These are phyloP conservation scores for Sicus ferrugineus DNA, from an alignment of 2,888 invertebrate species.

Conservation along the genomic window DNA sequence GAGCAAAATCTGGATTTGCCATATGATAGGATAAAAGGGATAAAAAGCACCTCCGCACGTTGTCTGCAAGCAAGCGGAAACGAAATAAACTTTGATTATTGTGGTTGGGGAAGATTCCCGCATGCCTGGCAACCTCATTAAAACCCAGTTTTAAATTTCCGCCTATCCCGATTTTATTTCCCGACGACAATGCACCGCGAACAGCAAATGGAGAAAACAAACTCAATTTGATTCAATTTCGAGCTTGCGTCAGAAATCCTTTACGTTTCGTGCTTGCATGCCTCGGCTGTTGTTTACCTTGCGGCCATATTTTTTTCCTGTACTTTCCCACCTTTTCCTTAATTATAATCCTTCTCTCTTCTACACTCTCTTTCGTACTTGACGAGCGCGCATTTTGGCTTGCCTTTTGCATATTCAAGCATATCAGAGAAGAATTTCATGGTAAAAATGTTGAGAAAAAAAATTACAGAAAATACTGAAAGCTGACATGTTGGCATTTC, in stretches of 20 bases:
- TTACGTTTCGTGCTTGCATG: neutral
- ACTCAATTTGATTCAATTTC: conserved; percentile 19
- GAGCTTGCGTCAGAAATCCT: conserved; percentile 9
- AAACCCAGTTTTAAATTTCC: conserved; percentile 22
- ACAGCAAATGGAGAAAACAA: neutral
- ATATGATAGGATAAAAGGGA: neutral
- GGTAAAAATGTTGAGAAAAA: neutral
- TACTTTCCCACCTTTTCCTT: conserved; percentile 2
- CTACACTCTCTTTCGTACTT: neutral
- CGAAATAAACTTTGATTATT: conserved; percentile 6
- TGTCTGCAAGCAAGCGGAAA: conserved; percentile 19
- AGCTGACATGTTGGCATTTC: conserved; percentile 6
- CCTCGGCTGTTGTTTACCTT: conserved; percentile 36
- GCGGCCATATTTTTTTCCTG: conserved; percentile 51
- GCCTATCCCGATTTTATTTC: conserved; percentile 4
- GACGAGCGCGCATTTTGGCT: conserved; percentile 38
- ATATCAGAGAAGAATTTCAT: conserved; percentile 8
- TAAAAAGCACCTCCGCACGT: no score
- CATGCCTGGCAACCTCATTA: conserved; percentile 12
- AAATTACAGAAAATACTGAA: neutral
- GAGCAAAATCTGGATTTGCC: no score
- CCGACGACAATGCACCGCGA: neutral
- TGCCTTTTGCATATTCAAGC: conserved; percentile 15
- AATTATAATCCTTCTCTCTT: conserved; percentile 51
- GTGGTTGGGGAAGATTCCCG: neutral